Conservation (phyloP, 2,113 vertebrate species). For the Macroglossus sobrinus region DNA sequence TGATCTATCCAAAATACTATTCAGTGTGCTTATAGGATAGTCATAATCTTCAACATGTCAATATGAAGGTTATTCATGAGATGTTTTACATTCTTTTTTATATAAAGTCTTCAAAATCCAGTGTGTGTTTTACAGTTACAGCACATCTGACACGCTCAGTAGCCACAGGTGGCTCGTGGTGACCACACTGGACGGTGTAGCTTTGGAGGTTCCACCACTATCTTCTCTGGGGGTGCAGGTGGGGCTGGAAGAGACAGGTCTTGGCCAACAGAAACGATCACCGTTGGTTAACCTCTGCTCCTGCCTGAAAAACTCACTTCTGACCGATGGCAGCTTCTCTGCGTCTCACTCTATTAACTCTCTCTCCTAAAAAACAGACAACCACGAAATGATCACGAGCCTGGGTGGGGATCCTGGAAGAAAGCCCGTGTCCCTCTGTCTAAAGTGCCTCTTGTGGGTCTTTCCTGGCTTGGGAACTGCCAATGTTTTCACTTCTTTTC, state of each 20-base stretch:
- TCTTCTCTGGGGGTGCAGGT: neutral
- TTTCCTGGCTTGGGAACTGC: neutral
- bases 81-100: neutral
- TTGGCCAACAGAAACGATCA: neutral
- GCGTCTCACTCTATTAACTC: neutral
- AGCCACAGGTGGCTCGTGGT: neutral
- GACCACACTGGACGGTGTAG: neutral
- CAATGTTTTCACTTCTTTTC: neutral
- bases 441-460: neutral
- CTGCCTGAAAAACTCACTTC: neutral
- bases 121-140: neutral
- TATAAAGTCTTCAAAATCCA: neutral
- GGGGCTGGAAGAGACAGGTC: neutral
- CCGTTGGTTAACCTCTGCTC: slow-evolving; percentile 27
- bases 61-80: neutral
- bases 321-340: slow-evolving; percentile 55
- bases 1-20: neutral
- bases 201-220: neutral
- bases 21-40: neutral
- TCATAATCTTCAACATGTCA: neutral
- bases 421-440: neutral
- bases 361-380: neutral
- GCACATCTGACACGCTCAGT: neutral
- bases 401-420: neutral
- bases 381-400: neutral